Base-by-base conservation (phyloP, 2,888 invertebrate species). In the Mellilla xanthometata region DNA sequence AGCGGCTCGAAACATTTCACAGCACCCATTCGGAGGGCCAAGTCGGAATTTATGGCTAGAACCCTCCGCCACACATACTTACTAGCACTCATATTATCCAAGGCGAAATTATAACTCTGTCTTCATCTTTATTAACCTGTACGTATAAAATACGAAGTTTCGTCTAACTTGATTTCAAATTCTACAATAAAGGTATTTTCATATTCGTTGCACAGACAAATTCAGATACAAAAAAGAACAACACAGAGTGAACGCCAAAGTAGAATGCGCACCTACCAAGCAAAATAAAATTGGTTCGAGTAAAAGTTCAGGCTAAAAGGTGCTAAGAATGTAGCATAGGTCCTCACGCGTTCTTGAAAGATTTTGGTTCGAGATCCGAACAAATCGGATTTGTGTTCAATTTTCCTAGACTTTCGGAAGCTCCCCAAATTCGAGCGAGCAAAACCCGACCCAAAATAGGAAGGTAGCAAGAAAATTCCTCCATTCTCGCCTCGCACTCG, bases 301-400 rank as follows among this genome's bases (percentile, higher is more conserved):
- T 45, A 39, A 28, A 40, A 40, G 60, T 56, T 52, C 38, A 47
- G 52, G 39, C 33, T 39, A 29, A 47, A 32, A 34, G 40, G 41
- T 38, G 46, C 46, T 51, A 52, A 60, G 60, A 66, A 66, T 54
- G 61, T 59, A 63, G 68, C 68, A 67, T 62, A 66, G 70, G 68
- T 72, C 70, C 69, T 54, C 68, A 64, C 62, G 62, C 65, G 56
- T 62, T 74, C 74, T 66, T 67, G 57, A 56, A 68, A 74, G 67
- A 76, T 75, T 76, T 72, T 61, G 65, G 67, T 65, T 58, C 63
- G 57, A 66, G 63, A 76, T 74, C 66, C 72, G 68, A 57, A 75
- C 76, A 85, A 85, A 87, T 87, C 85, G 76, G 84, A 87, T 87
- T 87, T 83, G 74, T 79, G 78, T 84, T 80, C 81, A 84, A 86